Evolutionary conservation across 2,113 vertebrate genomes (phyloP).

Genomic region (Isurus oxyrinchus): DNA sequence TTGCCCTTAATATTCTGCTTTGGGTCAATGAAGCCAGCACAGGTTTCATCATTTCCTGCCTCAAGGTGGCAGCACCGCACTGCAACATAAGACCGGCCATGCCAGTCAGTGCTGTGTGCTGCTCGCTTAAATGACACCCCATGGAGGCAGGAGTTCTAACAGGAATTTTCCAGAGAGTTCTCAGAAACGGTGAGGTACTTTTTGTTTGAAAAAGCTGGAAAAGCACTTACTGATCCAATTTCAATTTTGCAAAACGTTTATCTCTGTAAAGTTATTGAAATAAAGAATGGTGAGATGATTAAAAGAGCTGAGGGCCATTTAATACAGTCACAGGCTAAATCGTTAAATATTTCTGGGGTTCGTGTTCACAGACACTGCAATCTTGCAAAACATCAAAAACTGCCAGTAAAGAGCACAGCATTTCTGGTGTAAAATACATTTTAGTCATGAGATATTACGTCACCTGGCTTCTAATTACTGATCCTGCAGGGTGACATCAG

Average conservation of each 20-base stretch:
- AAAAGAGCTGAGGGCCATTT: background rate
- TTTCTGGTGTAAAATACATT: background rate
- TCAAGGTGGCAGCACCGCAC: background rate
- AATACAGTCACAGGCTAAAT: background rate
- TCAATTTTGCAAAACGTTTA: background rate
- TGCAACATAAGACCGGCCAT: background rate
- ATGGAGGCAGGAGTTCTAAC: background rate
- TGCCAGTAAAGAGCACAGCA: background rate
- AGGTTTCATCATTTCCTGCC: background rate
- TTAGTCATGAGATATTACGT: background rate
- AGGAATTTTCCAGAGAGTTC: conserved; percentile 25
- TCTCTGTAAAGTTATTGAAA: background rate
- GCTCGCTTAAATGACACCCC: background rate
- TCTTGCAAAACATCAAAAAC: background rate
- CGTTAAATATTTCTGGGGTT: background rate
- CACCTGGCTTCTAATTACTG: background rate
- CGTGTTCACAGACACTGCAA: background rate
- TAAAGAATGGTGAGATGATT: background rate
- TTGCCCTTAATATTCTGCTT: background rate
- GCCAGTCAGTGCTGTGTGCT: background rate
- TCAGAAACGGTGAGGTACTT: background rate
- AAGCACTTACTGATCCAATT: background rate
- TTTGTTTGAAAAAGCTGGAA: background rate
- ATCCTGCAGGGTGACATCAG: background rate
- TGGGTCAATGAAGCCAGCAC: background rate